Conservation (phyloP, 2,797 vertebrate species). For the Valencia hispanica region DNA sequence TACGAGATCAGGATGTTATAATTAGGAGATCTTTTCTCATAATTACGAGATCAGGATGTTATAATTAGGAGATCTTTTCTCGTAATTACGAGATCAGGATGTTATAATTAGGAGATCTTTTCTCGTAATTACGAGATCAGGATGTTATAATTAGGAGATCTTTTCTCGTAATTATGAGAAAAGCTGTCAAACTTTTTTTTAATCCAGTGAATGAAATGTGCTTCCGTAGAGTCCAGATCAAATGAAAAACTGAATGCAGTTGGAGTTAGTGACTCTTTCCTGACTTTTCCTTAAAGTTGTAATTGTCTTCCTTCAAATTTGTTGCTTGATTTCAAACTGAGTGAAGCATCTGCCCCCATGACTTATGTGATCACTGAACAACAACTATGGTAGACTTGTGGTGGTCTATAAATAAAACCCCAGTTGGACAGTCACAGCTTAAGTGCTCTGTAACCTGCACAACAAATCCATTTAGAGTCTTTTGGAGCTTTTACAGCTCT, state of each 20-base stretch:
- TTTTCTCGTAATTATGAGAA: too few species aligned
- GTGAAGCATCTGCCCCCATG: not conserved
- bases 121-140: too few species aligned
- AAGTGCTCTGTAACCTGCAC: conserved; percentile 15
- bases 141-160: too few species aligned
- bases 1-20: too few species aligned
- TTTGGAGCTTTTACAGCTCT: conserved; percentile 25
- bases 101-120: too few species aligned
- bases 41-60: too few species aligned
- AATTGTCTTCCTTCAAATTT: conserved; percentile 11
- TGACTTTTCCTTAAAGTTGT: not conserved
- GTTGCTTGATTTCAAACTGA: conserved; percentile 4
- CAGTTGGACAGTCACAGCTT: conserved; percentile 16
- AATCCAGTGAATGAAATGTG: too few species aligned
- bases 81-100: too few species aligned
- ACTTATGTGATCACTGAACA: conserved; percentile 10
- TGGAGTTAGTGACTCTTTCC: not conserved
- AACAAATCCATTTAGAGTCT: conserved; percentile 24
- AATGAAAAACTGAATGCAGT: not conserved
- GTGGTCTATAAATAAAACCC: conserved; percentile 34
- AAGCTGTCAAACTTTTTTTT: too few species aligned
- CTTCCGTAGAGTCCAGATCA: too few species aligned
- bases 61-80: too few species aligned
- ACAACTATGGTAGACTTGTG: conserved; percentile 7
- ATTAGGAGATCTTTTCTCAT: too few species aligned